Percentiles rank a stretch among this genome's conserved stretches.
phyloP scores from a whole-genome alignment of 2,113 vertebrate genomes.

The Epinephelus fuscoguttatus region DNA sequence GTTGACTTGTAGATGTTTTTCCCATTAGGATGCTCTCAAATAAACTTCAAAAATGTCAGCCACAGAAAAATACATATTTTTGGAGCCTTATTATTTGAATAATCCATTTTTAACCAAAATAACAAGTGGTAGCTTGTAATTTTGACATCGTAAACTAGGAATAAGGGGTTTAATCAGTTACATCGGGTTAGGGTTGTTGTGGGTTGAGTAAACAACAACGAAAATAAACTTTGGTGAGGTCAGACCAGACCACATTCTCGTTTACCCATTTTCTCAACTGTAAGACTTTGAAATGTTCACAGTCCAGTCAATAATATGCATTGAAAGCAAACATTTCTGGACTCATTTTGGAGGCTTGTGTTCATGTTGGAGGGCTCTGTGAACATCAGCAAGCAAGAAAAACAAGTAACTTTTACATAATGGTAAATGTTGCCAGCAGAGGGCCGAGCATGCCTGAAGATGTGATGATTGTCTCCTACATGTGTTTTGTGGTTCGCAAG shows the following conservation, averaged over 20 bases:
- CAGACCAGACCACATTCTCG: neutral
- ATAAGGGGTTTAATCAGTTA: conserved; percentile 5
- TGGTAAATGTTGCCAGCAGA: neutral
- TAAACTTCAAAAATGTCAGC: conserved; percentile 36
- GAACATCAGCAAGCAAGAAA: neutral
- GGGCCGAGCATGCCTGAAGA: neutral
- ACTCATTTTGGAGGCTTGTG: too few species aligned
- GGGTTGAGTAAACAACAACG: neutral
- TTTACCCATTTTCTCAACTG: neutral
- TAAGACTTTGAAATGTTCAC: too few species aligned
- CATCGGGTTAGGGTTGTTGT: neutral
- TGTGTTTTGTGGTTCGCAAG: neutral
- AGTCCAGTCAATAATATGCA: too few species aligned
- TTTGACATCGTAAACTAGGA: conserved; percentile 22
- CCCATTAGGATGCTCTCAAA: conserved; percentile 41
- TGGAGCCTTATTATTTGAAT: conserved; percentile 26
- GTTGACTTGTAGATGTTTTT: conserved; percentile 23
- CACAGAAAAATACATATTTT: conserved; percentile 39
- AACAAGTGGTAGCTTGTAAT: conserved; percentile 29
- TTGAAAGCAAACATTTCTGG: too few species aligned
- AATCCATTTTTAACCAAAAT: conserved; percentile 28
- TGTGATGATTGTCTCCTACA: neutral
- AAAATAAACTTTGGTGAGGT: neutral
- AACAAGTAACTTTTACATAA: neutral
- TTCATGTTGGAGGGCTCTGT: neutral